Conservation (phyloP, 2,888 invertebrate genomes). For the Aromia moschata region DNA sequence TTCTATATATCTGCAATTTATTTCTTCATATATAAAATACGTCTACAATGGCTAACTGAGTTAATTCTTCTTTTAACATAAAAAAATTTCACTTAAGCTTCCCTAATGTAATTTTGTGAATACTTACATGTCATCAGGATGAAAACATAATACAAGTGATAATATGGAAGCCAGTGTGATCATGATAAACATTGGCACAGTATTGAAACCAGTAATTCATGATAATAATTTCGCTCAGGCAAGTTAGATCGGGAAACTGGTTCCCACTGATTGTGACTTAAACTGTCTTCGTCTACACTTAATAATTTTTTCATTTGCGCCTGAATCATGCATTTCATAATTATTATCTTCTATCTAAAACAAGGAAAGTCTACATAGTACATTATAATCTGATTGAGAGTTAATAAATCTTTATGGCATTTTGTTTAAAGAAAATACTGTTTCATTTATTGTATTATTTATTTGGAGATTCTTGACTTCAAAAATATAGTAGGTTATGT, state of each 20-base stretch:
- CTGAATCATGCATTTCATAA: constrained; percentile 57
- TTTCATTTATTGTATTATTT: too few species aligned
- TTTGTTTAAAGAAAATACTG: too few species aligned
- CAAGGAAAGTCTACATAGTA: constrained; percentile 31
- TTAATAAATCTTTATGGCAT: too few species aligned
- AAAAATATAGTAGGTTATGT: too few species aligned
- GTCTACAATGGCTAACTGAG: too few species aligned
- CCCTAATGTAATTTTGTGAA: too few species aligned
- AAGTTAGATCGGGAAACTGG: constrained; percentile 69
- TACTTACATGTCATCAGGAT: constrained; percentile 81
- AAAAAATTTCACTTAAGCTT: too few species aligned
- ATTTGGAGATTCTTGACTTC: too few species aligned
- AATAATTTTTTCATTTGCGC: constrained; percentile 58
- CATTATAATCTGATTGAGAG: too few species aligned
- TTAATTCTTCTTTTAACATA: too few species aligned
- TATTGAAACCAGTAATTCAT: constrained; percentile 75
- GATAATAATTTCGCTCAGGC: constrained; percentile 75
- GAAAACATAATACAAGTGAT: constrained; percentile 78
- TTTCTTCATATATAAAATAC: too few species aligned
- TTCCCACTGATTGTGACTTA: constrained; percentile 67
- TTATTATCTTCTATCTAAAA: constrained; percentile 59
- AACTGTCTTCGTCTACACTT: constrained; percentile 52
- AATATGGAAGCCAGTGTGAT: constrained; percentile 73
- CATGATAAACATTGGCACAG: constrained; percentile 76
- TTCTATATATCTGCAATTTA: too few species aligned